Base-by-base conservation (phyloP, 2,888 invertebrate species). In the Drosophila anomalata region DNA sequence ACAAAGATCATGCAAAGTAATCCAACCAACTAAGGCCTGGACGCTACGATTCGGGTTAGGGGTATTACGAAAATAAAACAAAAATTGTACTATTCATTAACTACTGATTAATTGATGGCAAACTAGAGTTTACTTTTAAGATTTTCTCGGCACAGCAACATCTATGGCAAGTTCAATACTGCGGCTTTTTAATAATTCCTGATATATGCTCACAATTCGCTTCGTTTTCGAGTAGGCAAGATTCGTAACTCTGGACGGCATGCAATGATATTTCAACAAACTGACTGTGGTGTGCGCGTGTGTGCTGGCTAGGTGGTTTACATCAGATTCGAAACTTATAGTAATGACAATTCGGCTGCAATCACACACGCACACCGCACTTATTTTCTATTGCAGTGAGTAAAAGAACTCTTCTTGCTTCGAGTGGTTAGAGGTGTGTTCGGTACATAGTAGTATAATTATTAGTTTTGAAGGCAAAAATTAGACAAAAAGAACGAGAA, bases 401-500 rank as follows among this genome's bases (percentile, higher is more conserved):
- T 90, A 90, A 74, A 90, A 90, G 73, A 88, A 90, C 73, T 89
- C 88, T 78, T 90, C 89, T 84, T 90, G 86, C 73, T 70, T 68
- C 55, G 39, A 69, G 66, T 76, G 47, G 67, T 67, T 78, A 63
- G 62, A 67, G 54, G 56, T 71, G 66, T 71, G 66, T 78, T 61
- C 65, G 41, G 44, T 68, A 41, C 33, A 65, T 39, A 39, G 54
- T 60, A 52, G 46, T 63, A 48, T 68, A 72, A 75, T 69, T 69
- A 82, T 88, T 87, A 79, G 74, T 77, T 77, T 78, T 65, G 87
- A 71, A 79, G 73, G 78, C 81, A 81, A 76, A 77, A 79, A 86
- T 80, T 73, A 86, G 73, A 77, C 61, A 78, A 78, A 82, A 58
- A 69, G 76, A 76, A 73, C 85, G 51, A 75, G 67, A 73, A 71